Base-by-base conservation (phyloP, 2,888 invertebrate genomes). In the Lasius platythorax region DNA sequence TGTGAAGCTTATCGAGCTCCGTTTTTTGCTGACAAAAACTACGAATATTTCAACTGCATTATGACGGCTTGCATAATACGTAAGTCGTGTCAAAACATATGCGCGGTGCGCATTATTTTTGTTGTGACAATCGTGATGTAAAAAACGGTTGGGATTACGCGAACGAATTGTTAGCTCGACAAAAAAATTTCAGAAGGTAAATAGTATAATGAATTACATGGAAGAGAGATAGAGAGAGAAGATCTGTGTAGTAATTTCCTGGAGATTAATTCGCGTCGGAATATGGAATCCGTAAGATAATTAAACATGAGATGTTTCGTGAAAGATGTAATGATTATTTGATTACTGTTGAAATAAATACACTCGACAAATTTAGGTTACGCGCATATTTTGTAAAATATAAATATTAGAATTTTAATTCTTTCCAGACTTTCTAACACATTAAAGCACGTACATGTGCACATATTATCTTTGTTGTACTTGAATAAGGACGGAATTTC, bases 21-120 rank as follows among this genome's bases (percentile, higher is more conserved):
- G 58, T 58, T 61, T 70, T 79, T 61, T 12, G 61, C 73, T 79
- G 79, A 73, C 73, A 61, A 61, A 73, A 79, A 33, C 12, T 73
- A 6, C 43, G n/a, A 12, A 56, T 46, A 53, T 33, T 58, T 43
- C 23, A 40, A 56, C 18, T 15, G 43, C 70, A 6, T 72, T 37
- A 67, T 30, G 43, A 50, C 9, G n/a, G 30, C 46, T 79, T 72
- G 73, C 73, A 33, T 72, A 79, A 79, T 46, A 33, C 78, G 64
- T 12, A 37, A 37, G 37, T n/a, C n/a, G 58, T 86, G 85, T 86
- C 84, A 87, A 90, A 89, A 89, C 88, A 76, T 81, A 75, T 74
- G 82, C 79, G 74, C 81, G 68, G 83, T 89, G 56, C 70, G 46
- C 63, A n/a, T 23, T 58, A 50, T 66, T 78, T 75, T 85, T 74